Base-by-base conservation (phyloP, 2,113 vertebrate genomes). In the Neolamprologus hecqui region DNA sequence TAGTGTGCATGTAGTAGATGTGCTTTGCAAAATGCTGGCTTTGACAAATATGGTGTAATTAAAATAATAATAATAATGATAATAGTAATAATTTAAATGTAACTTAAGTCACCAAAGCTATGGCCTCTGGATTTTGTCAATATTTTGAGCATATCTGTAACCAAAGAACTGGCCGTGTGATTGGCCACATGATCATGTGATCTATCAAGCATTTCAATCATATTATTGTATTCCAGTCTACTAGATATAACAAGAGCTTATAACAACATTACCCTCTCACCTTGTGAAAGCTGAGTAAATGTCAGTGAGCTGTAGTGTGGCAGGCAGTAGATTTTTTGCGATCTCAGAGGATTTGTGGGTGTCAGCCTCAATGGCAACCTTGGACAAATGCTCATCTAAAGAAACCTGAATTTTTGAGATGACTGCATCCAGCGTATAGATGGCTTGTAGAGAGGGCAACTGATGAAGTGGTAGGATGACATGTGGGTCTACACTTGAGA, bases 391-490 rank as follows among this genome's bases (percentile, higher is more conserved):
- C 79, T 99, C 98, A 89, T 99, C 98, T 42, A 99, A 93, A 80
- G 99, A 99, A 92, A 99, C 98, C 89, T 99, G 99, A 35, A 99
- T 98, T 95, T 99, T 99, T 15, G 98, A 99, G 88, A 99, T 97
- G 40, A 98, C 98, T 1, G 99, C 98, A 85, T 99, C 98, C 19
- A 99, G 96, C 7, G 98, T 98, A 73, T 99, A 99, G 92, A 99
- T 97, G 79, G 98, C 97, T 91, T 99, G 98, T 79, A 99, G 96
- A 90, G 97, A 98, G 68, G 98, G 99, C 81, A 99, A 94, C 94
- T 98, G 97, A 10, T 98, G 97, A 51, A 99, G 97, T 8, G 97
- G 97, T 73, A 99, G 95, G 92, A 99, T 97, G 33, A 95, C 97
- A 65, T 96, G 97, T 21, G 97, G 97, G 89, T 98, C 97, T 0